Conservation (phyloP, 2,888 invertebrate genomes). For the Orthosia incerta region DNA sequence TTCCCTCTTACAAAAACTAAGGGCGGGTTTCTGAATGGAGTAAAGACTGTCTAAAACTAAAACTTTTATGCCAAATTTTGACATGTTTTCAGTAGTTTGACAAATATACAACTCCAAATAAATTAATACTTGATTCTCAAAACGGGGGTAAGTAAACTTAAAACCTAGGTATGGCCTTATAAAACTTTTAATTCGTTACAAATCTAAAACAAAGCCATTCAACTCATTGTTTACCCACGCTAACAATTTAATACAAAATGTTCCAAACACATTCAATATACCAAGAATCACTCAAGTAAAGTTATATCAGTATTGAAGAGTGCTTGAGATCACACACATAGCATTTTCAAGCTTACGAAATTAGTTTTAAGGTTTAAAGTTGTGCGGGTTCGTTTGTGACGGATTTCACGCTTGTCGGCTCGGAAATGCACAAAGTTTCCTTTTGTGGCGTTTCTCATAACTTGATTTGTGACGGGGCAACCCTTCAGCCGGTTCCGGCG, state of each 20-base stretch:
- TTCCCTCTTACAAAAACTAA: no score
- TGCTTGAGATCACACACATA: constrained; percentile 52
- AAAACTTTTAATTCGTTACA: constrained; percentile 26
- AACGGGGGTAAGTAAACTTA: no score
- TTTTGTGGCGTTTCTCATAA: constrained; percentile 90
- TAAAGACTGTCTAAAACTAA: no score
- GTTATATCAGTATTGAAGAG: constrained; percentile 69
- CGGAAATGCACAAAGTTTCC: constrained; percentile 91
- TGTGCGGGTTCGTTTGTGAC: constrained; percentile 69
- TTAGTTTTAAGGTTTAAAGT: constrained; percentile 73
- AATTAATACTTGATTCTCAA: no score
- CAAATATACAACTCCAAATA: no score
- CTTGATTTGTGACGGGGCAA: constrained; percentile 90
- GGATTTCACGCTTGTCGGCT: constrained; percentile 88
- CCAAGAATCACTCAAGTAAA: constrained; percentile 77
- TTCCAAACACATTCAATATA: constrained; percentile 75
- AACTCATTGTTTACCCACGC: constrained; percentile 63
- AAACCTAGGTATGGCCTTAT: neutral
- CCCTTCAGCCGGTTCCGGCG: constrained; percentile 88
- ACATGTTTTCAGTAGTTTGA: no score
- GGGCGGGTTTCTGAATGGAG: no score
- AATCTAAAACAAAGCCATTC: constrained; percentile 37
- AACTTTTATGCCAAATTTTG: no score
- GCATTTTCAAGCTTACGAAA: constrained; percentile 68
- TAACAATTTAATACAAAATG: constrained; percentile 73